Conservation (phyloP, 2,797 vertebrate genomes). For the Vultur gryphus region DNA sequence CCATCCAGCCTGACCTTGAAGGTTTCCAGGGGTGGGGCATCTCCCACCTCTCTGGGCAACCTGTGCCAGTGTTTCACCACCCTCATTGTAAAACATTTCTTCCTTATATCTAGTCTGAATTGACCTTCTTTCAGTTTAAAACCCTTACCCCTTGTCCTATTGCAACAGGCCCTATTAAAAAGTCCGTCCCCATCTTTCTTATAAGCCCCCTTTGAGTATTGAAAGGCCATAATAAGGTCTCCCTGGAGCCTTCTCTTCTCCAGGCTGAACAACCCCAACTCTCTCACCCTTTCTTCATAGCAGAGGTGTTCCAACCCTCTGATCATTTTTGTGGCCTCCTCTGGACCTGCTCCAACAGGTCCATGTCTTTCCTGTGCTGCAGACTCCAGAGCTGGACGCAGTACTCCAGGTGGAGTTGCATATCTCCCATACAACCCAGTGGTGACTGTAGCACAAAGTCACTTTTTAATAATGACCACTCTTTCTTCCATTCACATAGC, state of each 20-base stretch:
- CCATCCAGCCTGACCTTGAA: fast-evolving
- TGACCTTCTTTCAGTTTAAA: background rate
- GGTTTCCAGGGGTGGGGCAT: background rate
- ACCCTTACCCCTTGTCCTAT: background rate
- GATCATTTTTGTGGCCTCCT: fast-evolving
- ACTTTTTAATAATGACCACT: background rate
- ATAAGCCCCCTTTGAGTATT: fast-evolving
- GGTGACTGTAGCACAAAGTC: background rate
- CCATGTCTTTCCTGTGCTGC: background rate
- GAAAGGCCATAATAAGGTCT: fast-evolving
- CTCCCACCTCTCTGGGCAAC: background rate
- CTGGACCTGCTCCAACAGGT: fast-evolving
- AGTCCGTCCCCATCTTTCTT: background rate
- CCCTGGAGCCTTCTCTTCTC: background rate
- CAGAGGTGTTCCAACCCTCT: fast-evolving
- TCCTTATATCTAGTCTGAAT: background rate
- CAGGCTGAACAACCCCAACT: background rate
- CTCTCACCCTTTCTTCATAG: fast-evolving
- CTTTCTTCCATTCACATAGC: background rate
- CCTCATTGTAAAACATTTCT: background rate
- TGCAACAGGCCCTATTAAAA: fast-evolving
- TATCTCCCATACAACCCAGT: background rate
- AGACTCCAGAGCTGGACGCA: fast-evolving
- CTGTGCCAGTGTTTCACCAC: background rate
- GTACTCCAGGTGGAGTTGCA: background rate